Evolutionary conservation across 30 jellyfish, hydroid and myxozoan species (phyloP).

Genomic region (Nemopilema nomurai): DNA sequence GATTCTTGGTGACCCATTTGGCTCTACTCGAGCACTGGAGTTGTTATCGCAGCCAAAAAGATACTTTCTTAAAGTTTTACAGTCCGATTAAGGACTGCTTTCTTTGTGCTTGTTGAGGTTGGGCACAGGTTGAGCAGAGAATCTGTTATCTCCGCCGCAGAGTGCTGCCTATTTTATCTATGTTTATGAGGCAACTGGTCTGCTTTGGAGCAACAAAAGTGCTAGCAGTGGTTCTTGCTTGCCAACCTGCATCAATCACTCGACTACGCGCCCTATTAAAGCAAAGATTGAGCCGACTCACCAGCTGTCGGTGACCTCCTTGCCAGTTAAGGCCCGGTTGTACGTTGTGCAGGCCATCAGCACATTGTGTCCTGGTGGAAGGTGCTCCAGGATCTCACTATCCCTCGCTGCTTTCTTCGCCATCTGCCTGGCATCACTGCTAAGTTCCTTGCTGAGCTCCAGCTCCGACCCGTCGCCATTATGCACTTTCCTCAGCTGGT

Average conservation of each 20-base stretch:
- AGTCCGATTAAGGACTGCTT: too few species aligned
- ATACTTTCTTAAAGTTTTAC: too few species aligned
- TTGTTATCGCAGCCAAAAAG: too few species aligned
- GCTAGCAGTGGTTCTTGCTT: too few species aligned
- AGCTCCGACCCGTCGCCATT: conserved; percentile 45
- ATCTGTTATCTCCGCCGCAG: too few species aligned
- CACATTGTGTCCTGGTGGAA: conserved; percentile 69
- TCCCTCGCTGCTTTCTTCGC: conserved; percentile 73
- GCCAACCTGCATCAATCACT: not conserved
- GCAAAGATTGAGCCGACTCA: not conserved
- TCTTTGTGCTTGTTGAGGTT: too few species aligned
- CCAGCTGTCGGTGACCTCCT: conserved; percentile 87
- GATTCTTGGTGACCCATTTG: too few species aligned
- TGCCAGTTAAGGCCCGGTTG: conserved; percentile 73
- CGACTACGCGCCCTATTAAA: not conserved
- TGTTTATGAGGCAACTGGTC: too few species aligned
- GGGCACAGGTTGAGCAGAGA: too few species aligned
- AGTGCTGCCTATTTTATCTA: too few species aligned
- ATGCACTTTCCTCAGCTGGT: conserved; percentile 65
- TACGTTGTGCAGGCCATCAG: conserved; percentile 74
- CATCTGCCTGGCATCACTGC: conserved; percentile 52
- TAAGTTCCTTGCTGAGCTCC: conserved; percentile 39
- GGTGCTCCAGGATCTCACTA: conserved; percentile 44
- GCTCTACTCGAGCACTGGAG: too few species aligned
- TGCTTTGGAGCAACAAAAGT: too few species aligned